A percentile compares a stretch with the other conserved stretches of the same genome.
These are phyloP conservation scores for Acrocephalus kingi DNA, from an alignment of 2,113 vertebrate species.

Conservation along the genomic window DNA sequence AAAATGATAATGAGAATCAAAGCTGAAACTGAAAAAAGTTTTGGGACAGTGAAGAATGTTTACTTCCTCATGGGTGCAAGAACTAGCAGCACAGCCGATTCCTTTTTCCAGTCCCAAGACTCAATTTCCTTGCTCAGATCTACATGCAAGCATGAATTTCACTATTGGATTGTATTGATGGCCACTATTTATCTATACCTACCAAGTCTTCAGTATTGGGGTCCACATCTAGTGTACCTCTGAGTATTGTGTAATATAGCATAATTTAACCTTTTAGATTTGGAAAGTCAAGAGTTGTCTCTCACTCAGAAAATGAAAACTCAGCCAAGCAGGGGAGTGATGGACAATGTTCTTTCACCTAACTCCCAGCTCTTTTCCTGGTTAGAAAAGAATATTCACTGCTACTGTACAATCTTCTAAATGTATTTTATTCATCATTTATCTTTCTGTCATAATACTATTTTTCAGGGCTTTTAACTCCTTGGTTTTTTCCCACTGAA, in stretches of 20 bases:
- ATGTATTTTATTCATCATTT: neutral
- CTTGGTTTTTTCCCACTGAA: neutral
- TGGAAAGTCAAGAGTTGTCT: neutral
- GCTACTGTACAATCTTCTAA: neutral
- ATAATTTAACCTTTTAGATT: neutral
- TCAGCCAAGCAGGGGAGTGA: neutral
- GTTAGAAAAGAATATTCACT: neutral
- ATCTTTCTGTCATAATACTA: neutral
- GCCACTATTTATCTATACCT: neutral
- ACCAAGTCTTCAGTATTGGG: neutral
- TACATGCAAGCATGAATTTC: neutral
- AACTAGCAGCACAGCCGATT: neutral
- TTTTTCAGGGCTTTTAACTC: neutral
- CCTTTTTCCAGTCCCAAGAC: neutral
- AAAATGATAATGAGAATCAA: neutral
- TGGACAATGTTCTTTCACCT: fast-evolving
- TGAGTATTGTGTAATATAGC: neutral
- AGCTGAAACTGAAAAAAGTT: neutral
- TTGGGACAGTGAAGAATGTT: neutral
- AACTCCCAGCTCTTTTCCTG: neutral
- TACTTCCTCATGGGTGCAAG: neutral
- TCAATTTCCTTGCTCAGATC: neutral
- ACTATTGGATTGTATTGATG: neutral
- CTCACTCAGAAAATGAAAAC: neutral
- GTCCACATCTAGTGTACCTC: neutral